Base-by-base conservation (phyloP, 2,888 invertebrate species). In the Eristalis tenax region DNA sequence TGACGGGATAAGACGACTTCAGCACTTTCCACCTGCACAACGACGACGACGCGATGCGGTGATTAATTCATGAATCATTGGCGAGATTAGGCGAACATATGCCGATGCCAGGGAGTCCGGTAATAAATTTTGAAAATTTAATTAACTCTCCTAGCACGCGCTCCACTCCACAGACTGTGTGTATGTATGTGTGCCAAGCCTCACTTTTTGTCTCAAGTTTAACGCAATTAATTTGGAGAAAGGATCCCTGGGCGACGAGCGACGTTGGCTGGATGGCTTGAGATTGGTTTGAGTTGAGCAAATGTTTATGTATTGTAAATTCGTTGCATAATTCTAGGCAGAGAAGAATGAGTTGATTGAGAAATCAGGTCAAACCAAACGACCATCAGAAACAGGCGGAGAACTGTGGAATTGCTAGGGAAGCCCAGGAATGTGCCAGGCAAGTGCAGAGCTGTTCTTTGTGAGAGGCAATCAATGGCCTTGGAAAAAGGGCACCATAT, bases 61-160 rank as follows among this genome's bases (percentile, higher is more conserved):
- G 83, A 83, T 86, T 86, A 86, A 83, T 75, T 79, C 86, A 75
- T 86, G 82, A 74, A 78, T 82, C 82, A 85, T 70, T 65, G 66
- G 26, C 61, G 35, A 70, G 86, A 86, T 86, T 85, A 82, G 64
- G 71, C 35, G 43, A 65, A 38, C 43, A 66, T 59, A 35, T 73
- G 63, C 57, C 38, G 35, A 38, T 66, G 66, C 65, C 56, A 43
- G 26, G 59, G 66, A 71, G 76, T 38, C 23, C 64, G 76, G 71
- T 76, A 76, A 85, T 85, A 81, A 85, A 85, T 85, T 81, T 81
- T 76, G 70, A 40, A 85, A 85, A 85, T 85, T 85, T 85, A 85
- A 85, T 85, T 85, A 85, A 85, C 76, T 76, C 75, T 65, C 69
- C 80, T 63, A 63, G 56, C 40, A 26, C 18, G 50, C 8, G 18